Conservation (phyloP, 2,113 vertebrate genomes). For the Ondatra zibethicus region DNA sequence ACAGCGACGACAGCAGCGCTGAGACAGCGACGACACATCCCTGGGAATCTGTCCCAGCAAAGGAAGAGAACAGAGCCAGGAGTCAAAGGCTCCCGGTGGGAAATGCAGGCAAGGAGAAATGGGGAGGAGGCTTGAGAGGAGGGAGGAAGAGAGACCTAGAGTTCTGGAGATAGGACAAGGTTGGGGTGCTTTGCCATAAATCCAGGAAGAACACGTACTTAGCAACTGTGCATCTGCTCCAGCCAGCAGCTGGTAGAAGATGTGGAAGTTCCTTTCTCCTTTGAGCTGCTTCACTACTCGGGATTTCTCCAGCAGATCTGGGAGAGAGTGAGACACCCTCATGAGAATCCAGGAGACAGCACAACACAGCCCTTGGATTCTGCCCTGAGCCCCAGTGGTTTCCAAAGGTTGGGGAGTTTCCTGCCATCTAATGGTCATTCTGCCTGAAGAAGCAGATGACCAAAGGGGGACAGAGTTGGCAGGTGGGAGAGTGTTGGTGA, state of each 20-base stretch:
- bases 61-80: background rate
- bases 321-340: background rate
- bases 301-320: slow-evolving; percentile 91
- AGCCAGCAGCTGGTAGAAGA: slow-evolving; percentile 90
- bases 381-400: background rate
- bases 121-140: background rate
- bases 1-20: background rate
- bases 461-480: background rate
- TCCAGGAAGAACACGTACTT: slow-evolving; percentile 79
- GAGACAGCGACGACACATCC: background rate
- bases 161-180: background rate
- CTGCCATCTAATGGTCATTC: background rate
- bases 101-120: background rate
- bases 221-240: slow-evolving; percentile 85
- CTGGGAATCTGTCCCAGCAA: background rate
- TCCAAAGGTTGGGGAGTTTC: background rate
- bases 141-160: rapidly evolving
- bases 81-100: background rate
- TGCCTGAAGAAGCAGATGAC: background rate
- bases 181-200: background rate
- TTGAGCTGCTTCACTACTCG: slow-evolving; percentile 86
- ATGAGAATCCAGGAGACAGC: background rate
- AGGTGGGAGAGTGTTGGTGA: rapidly evolving
- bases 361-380: background rate
- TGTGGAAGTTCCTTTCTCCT: slow-evolving; percentile 90